Evolutionary conservation across 2,888 invertebrate genomes (phyloP), one percentile per base, ranked within the genome.

Genomic region (Dendrolimus houi): DNA sequence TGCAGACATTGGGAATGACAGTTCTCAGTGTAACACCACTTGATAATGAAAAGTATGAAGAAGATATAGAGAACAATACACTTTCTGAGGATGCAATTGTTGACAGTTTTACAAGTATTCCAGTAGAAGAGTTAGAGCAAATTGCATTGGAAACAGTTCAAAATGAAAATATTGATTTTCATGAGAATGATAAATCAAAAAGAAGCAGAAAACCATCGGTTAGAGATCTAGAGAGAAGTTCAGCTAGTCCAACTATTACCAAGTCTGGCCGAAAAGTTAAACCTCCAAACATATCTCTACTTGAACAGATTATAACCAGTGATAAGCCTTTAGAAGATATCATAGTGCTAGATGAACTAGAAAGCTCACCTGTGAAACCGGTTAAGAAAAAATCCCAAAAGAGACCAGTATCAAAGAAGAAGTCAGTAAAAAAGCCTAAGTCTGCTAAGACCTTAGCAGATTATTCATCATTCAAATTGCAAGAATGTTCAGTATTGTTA

Each of bases 221-320:
- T 9, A 9, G 12, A 10, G 47, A 12, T 47, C 12, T 12, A 47
- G 47, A 47, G 12, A 47, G 47, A 47, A 47, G 47, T 47, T 47
- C 47, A 9, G 8, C 47, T 47, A 47, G 47, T 47, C 47, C 47
- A 8, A 47, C 47, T 12, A 6, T 47, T 10, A 47, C 47, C 2
- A 47, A 47, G 12, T 47, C 47, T 54, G 68, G 64, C 41, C 80
- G 68, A 58, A 85, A 77, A 66, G 1, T 63, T 0, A 85, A 81
- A 63, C 63, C 84, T 8, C 84, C 85, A 47, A 88, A 84, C 64
- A 86, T 89, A 71, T 88, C 88, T 17, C 76, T 88, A 1, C 74
- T 87, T 60, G 89, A 90, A 62, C 84, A 89, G 65, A 88, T 87
- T 40, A 83, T 91, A 57, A 82, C 76, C 52, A 87, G 87, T 66